A percentile compares a stretch with the other conserved stretches of the same genome.
These are phyloP conservation scores for Perodicticus potto DNA, from an alignment of 2,797 vertebrate species.

Conservation along the genomic window DNA sequence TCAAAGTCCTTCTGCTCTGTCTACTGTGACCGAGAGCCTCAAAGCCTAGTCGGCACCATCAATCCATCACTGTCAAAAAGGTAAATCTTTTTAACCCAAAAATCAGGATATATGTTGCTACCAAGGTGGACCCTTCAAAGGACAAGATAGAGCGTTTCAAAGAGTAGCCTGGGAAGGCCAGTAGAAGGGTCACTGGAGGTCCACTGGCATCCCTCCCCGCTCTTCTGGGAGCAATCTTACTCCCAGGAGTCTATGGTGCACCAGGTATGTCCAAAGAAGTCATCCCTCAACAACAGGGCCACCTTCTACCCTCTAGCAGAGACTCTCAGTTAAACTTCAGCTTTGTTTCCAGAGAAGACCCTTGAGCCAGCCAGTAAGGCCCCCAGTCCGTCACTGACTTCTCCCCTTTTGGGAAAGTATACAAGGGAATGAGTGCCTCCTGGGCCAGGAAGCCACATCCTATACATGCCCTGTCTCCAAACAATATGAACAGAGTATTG, in stretches of 20 bases:
- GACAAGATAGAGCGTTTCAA: background rate
- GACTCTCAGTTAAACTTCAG: background rate
- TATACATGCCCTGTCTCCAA: background rate
- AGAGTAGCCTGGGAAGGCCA: background rate
- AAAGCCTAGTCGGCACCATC: background rate
- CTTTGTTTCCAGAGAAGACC: conserved; percentile 10
- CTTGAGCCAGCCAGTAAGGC: background rate
- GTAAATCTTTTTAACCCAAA: background rate
- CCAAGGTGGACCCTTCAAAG: background rate
- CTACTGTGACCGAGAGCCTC: background rate
- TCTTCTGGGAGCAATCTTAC: background rate
- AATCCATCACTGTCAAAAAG: rapidly evolving
- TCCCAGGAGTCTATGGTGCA: background rate
- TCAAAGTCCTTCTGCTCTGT: background rate
- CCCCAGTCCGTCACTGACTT: background rate
- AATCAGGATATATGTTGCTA: background rate
- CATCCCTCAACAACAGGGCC: background rate
- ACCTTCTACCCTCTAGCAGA: background rate
- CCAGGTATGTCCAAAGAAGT: background rate
- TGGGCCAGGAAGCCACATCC: background rate
- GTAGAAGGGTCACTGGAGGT: background rate
- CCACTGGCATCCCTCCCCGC: background rate
- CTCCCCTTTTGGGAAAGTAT: background rate
- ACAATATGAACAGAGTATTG: background rate
- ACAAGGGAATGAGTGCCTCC: background rate